Evolutionary conservation across 1,140 invertebrate genomes (phyloP).

Genomic region (Listronotus bonariensis): DNA sequence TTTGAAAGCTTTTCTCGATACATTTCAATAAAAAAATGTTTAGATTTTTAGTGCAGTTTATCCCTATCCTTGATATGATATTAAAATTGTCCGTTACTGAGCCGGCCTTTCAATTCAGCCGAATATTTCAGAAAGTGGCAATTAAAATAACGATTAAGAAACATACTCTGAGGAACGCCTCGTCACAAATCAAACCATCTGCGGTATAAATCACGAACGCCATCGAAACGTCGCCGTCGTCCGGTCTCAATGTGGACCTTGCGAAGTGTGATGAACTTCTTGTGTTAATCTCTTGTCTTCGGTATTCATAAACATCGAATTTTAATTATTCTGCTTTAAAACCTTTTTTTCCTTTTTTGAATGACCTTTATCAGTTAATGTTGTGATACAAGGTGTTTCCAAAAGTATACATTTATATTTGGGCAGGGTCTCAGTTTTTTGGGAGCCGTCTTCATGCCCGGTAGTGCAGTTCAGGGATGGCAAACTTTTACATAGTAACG

Average conservation of each 20-base stretch:
- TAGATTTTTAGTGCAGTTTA: slow-evolving; percentile 2
- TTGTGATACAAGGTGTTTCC: too few species aligned
- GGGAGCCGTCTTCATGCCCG: too few species aligned
- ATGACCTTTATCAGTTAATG: too few species aligned
- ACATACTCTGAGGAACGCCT: slow-evolving; percentile 47
- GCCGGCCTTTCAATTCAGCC: slow-evolving; percentile 29
- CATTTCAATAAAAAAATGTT: too few species aligned
- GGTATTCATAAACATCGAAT: neutral
- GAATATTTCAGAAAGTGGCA: slow-evolving; percentile 46
- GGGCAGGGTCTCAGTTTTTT: too few species aligned
- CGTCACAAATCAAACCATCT: slow-evolving; percentile 48
- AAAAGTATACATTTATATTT: too few species aligned
- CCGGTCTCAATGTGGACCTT: slow-evolving; percentile 38
- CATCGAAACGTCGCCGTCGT: slow-evolving; percentile 37
- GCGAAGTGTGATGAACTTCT: neutral
- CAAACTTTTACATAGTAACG: too few species aligned
- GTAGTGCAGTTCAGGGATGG: too few species aligned
- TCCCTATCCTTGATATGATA: slow-evolving; percentile 12
- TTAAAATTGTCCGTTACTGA: slow-evolving; percentile 35
- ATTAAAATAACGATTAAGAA: slow-evolving; percentile 49
- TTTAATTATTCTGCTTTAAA: too few species aligned
- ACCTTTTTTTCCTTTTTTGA: too few species aligned
- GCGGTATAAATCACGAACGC: slow-evolving; percentile 44
- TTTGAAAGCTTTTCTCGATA: too few species aligned
- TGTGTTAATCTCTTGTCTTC: neutral